Evolutionary conservation across 2,888 invertebrate species (phyloP).

Genomic region (Ophion obscuratus): DNA sequence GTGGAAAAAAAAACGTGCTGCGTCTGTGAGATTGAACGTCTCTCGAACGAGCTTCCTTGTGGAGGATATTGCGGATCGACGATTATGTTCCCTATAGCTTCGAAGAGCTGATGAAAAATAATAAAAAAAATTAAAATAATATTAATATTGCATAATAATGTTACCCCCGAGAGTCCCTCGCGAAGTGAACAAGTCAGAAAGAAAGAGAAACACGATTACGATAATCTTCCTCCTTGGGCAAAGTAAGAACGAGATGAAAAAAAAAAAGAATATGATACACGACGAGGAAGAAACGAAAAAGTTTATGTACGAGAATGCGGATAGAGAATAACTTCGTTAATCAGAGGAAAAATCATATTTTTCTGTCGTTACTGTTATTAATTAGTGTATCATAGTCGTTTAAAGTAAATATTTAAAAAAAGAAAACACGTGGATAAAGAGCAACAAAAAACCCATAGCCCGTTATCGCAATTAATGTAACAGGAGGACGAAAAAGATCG

Average conservation of each 20-base stretch:
- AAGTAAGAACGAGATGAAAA: slow-evolving; percentile 32
- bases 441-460: slow-evolving; percentile 34
- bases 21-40: slow-evolving; percentile 17
- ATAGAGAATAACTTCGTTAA: slow-evolving; percentile 68
- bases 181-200: slow-evolving; percentile 8
- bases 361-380: slow-evolving; percentile 77
- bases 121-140: slow-evolving; percentile 6
- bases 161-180: slow-evolving; percentile 19
- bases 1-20: slow-evolving; percentile 6
- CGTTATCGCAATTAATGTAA: slow-evolving; percentile 64
- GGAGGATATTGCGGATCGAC: slow-evolving; percentile 21
- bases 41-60: slow-evolving; percentile 48
- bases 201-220: slow-evolving; percentile 5
- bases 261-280: not conserved
- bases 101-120: slow-evolving; percentile 15
- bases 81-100: slow-evolving; percentile 45
- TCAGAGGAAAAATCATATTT: slow-evolving; percentile 74
- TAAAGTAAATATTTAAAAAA: slow-evolving; percentile 56
- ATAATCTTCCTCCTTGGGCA: slow-evolving; percentile 19
- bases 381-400: slow-evolving; percentile 70
- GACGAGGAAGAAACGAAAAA: slow-evolving; percentile 28
- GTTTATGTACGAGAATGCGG: slow-evolving; percentile 56
- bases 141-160: slow-evolving; percentile 20
- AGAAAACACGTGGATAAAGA: slow-evolving; percentile 22
- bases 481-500: slow-evolving; percentile 33